Base-by-base conservation (phyloP, 1,140 invertebrate species). In the Bombus balteatus region DNA sequence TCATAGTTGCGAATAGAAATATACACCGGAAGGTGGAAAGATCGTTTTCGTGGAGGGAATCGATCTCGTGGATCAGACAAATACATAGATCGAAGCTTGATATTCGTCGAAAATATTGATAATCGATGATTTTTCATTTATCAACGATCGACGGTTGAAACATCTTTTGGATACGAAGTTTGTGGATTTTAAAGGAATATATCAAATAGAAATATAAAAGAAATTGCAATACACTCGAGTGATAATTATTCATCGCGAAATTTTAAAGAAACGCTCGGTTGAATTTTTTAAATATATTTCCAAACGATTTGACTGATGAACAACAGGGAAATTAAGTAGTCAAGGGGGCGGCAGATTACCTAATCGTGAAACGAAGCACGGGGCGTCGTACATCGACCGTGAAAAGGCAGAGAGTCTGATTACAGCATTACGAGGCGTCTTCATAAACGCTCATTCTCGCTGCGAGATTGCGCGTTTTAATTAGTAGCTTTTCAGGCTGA, bases 391-490 rank as follows among this genome's bases (percentile, higher is more conserved):
- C 34, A 37, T 57, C 62, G 37, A 34, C 37, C 59, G 25, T 34
- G 59, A 68, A 73, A 34, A n/a, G 32, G 10, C 37, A 66, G 72
- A 75, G 32, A 34, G 39, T 76, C 62, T 53, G 65, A 77, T 77
- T 83, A 53, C 41, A 12, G 28, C 34, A 12, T 53, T 57, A 22
- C 72, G 34, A 41, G 43, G 62, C 43, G 59, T 68, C 59, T 53
- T 76, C 72, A 12, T 77, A 32, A 76, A 78, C 43, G 43, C n/a
- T 73, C 12, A 71, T 81, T 85, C 37, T 53, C 28, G 18, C 22
- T 9, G 32, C 57, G 43, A 85, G 73, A 85, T 66, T 28, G 43
- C 47, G 25, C 53, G 41, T n/a, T 71, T 72, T 66, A 80, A 81
- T 81, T 80, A 81, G 70, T 66, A 73, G 57, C 83, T 72, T 66